Conservation (phyloP, 1,140 invertebrate genomes). For the Drosophila pseudoananassae region DNA sequence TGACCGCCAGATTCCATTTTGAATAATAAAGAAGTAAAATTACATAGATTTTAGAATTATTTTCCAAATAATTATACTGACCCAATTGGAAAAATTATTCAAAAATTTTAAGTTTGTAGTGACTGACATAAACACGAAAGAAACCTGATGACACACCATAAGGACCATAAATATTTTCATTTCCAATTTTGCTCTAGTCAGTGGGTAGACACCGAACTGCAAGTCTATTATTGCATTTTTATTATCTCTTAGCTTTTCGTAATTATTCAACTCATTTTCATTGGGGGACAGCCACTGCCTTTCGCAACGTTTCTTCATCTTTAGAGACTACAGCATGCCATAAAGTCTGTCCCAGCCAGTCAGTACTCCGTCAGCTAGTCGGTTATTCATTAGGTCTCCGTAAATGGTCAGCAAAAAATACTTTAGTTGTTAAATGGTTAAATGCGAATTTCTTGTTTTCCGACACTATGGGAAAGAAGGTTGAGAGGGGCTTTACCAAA, state of each 20-base stretch:
- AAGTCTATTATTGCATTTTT: not conserved
- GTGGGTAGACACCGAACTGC: conserved; percentile 29
- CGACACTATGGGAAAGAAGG: conserved; percentile 12
- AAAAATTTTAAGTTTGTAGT: no score
- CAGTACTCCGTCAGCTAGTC: conserved; percentile 46
- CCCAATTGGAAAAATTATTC: not conserved
- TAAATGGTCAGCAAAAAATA: conserved; percentile 68
- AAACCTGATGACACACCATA: conserved; percentile 36
- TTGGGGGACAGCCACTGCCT: conserved; percentile 5
- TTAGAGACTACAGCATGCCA: conserved; percentile 45
- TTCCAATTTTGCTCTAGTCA: conserved; percentile 55
- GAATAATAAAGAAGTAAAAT: conserved; percentile 6
- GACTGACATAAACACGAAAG: not conserved
- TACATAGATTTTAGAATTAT: not conserved
- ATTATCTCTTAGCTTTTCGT: conserved; percentile 18
- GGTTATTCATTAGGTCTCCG: conserved; percentile 63
- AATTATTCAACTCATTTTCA: conserved; percentile 24
- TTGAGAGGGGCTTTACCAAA: conserved; percentile 29
- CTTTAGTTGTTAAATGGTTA: conserved; percentile 57
- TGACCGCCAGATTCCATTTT: not conserved
- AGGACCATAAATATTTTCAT: conserved; percentile 55
- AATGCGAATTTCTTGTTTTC: conserved; percentile 73
- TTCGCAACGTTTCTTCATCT: conserved; percentile 40
- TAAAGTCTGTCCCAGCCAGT: conserved; percentile 43
- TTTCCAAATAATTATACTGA: not conserved